A percentile compares a stretch with the other conserved stretches of the same genome.
Conservation (phyloP, 2,113 vertebrate species). For the Synchiropus splendidus region DNA sequence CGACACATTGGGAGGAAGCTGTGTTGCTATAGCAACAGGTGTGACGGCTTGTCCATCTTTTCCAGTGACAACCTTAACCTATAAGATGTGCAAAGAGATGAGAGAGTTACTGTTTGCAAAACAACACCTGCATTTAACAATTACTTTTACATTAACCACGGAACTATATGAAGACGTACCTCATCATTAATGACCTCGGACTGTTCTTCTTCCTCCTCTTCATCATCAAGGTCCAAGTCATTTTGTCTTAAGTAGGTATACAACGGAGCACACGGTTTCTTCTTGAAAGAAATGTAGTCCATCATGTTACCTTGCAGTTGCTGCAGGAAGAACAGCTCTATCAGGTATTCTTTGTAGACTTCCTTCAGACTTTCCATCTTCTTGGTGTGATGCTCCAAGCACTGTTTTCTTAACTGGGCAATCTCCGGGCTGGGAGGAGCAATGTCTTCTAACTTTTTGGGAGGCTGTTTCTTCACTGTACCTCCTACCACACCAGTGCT, state of each 20-base stretch:
- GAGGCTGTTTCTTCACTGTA: conserved; percentile 71
- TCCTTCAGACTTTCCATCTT: conserved; percentile 86
- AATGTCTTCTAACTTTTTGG: conserved; percentile 87
- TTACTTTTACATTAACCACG: conserved; percentile 1
- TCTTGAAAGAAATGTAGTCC: conserved; percentile 94
- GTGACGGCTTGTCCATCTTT: conserved; percentile 94
- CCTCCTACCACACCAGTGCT: conserved; percentile 51
- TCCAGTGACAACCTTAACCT: conserved; percentile 94
- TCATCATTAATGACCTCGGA: conserved; percentile 94
- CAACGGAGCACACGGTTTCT: conserved; percentile 86
- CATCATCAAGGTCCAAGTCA: conserved; percentile 91
- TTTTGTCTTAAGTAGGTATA: conserved; percentile 90
- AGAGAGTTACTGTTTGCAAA: not conserved
- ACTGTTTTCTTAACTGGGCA: conserved; percentile 86
- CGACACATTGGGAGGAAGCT: conserved; percentile 93
- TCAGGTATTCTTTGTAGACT: conserved; percentile 85
- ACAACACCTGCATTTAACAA: not conserved
- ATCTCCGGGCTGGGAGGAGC: conserved; percentile 83
- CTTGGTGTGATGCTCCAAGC: conserved; percentile 83
- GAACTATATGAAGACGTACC: conserved; percentile 61
- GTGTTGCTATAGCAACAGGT: conserved; percentile 93
- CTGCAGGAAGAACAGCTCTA: conserved; percentile 94
- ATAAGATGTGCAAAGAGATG: conserved; percentile 42
- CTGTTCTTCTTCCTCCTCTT: conserved; percentile 92
- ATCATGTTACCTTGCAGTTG: conserved; percentile 98